Evolutionary conservation across 2,113 vertebrate genomes (phyloP), one percentile per base, ranked within the genome.

Genomic region (Suncus etruscus): DNA sequence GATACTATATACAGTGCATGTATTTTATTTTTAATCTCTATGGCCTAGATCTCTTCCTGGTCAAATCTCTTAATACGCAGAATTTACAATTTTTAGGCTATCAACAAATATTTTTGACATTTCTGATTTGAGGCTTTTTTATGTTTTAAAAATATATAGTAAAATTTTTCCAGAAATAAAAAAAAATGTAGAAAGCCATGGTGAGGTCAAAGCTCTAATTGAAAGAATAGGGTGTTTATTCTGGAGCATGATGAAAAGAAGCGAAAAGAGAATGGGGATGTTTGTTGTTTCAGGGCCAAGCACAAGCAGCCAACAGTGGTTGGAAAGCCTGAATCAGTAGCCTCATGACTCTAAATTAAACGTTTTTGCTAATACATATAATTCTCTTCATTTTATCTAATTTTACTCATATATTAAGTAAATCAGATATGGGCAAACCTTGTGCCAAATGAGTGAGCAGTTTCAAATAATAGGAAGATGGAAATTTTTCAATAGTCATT

Each of bases 301-400:
- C 51, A 8, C 4, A 16, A 11, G 80, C 25, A 86, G 90, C 92
- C 92, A 88, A 39, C 68, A 63, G 48, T 58, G 39, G 2, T 48
- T 87, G 75, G 91, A 91, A 91, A 90, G 75, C 69, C 72, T 74
- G 58, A 85, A 86, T 94, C 83, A 90, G 79, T 80, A 94, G 77
- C 25, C 65, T 65, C 65, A 4, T 84, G 92, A 86, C 48, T 69
- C 69, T 90, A 94, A 95, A 94, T 94, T 75, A 95, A 96, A 95
- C 81, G 89, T 86, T 94, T 39, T 91, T 90, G 54, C 87, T 94
- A 93, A 94, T 95, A 84, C 39, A 39, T 94, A 68, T 83, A 95
- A 96, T 96, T 96, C 90, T 91, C 88, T 92, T 93, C 90, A 87
- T 95, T 96, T 91, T 91, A 91, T 94, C 86, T 95, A 58, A 95